Base-by-base conservation (phyloP, 2,888 invertebrate species). In the Copidosoma aretas region DNA sequence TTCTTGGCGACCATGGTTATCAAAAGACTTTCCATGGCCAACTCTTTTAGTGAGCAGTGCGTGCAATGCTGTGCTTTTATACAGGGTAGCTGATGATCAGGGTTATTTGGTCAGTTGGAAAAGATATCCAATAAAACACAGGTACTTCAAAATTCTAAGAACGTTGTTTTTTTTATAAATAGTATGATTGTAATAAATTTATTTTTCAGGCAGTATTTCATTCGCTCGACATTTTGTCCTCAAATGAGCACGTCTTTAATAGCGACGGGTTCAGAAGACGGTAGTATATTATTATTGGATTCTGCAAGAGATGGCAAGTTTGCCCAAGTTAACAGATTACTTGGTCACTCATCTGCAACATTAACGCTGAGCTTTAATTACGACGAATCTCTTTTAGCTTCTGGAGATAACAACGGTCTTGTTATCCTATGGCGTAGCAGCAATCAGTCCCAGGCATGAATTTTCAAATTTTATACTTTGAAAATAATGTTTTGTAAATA, bases 361-460 rank as follows among this genome's bases (percentile, higher is more conserved):
- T 85, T 94, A 22, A 92, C 93, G 63, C 91, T 94, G 39, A 91
- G 91, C 75, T 94, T 95, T 84, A 94, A 94, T 84, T 93, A 93
- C 84, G 93, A 94, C 83, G 94, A 95, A 86, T 92, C 92, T 79
- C 86, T 94, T 74, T 85, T 95, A 71, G 94, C 94, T 51, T 92
- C 93, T 41, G 92, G 93, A 81, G 95, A 95, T 86, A 86, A 91
- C 63, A 89, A 92, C 74, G 94, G 92, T 0, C 88, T 92, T 70
- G 90, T 93, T 73, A 92, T 93, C 78, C 88, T 93, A 68, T 93
- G 93, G 93, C 80, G 79, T 24, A 83, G 81, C 76, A 77, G 77
- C n/a, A n/a, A n/a, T n/a, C n/a, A n/a, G n/a, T n/a, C n/a, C 62
- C 80, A 80, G 60, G 32, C 74, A 73, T 65, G 75, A 77, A 68